Conservation (phyloP, 2,113 vertebrate genomes). For the Spermophilus dauricus region DNA sequence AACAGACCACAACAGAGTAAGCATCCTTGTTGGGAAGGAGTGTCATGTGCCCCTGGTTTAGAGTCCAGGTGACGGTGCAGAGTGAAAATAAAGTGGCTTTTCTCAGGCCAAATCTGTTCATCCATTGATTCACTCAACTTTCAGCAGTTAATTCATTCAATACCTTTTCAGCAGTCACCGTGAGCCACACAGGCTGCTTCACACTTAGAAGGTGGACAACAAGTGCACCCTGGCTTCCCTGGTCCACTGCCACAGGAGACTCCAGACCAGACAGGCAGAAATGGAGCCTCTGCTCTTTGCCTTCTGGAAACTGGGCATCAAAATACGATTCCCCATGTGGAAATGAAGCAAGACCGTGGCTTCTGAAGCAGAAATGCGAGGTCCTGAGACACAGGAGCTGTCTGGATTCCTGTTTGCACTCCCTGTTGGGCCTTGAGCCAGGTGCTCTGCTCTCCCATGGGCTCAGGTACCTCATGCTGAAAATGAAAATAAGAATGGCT, state of each 20-base stretch:
- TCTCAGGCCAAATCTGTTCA: neutral
- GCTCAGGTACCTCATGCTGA: neutral
- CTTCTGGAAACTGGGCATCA: too few relatives aligned
- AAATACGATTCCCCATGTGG: too few relatives aligned
- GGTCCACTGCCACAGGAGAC: too few relatives aligned
- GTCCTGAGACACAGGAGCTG: neutral
- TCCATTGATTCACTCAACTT: neutral
- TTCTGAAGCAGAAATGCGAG: too few relatives aligned
- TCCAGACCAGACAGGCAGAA: too few relatives aligned
- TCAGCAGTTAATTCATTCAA: too few relatives aligned
- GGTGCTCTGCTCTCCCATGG: neutral
- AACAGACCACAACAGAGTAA: neutral
- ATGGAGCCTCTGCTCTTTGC: too few relatives aligned
- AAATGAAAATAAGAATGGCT: neutral
- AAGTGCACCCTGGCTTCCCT: too few relatives aligned
- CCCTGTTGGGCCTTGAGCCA: neutral
- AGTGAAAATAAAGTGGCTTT: neutral
- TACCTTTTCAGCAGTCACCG: too few relatives aligned
- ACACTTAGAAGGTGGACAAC: too few relatives aligned
- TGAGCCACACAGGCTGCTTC: too few relatives aligned
- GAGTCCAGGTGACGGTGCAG: fast-evolving
- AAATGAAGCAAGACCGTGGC: too few relatives aligned
- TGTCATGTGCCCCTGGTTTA: fast-evolving
- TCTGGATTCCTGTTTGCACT: fast-evolving
- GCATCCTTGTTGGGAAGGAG: neutral